phyloP scores from a whole-genome alignment of 2,113 vertebrate species.

The Hippocampus abdominalis region DNA sequence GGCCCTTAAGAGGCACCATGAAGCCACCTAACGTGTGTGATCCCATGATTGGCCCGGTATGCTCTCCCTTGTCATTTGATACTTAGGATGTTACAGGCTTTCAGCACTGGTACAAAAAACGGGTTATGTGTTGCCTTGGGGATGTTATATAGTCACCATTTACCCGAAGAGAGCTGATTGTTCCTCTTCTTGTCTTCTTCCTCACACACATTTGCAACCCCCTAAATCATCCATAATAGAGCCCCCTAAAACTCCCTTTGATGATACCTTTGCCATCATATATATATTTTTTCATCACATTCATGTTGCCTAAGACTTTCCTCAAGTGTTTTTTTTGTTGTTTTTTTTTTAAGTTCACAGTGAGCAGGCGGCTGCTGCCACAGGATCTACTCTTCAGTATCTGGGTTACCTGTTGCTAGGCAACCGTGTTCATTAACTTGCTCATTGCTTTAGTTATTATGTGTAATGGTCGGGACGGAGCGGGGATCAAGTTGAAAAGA shows the following conservation, averaged over 20 bases:
- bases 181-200: neutral
- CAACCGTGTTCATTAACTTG: conserved; percentile 54
- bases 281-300: no score
- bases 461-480: conserved; percentile 8
- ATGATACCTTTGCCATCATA: neutral
- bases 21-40: neutral
- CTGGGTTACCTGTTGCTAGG: conserved; percentile 58
- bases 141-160: neutral
- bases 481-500: conserved; percentile 13
- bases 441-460: conserved; percentile 30
- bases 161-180: neutral
- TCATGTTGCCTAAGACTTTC: conserved; percentile 2
- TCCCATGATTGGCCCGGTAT: neutral
- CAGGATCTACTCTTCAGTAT: conserved; percentile 30
- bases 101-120: neutral
- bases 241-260: neutral
- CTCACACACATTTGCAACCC: neutral
- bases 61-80: neutral
- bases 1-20: no score
- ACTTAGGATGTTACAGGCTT: neutral
- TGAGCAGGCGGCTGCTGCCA: conserved; percentile 13
- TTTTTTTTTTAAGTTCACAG: conserved; percentile 19
- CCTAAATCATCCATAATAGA: neutral
- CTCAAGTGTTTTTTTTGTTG: neutral
- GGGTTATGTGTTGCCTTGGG: neutral